phyloP scores from a whole-genome alignment of 2,797 vertebrate genomes.

The Percopsis omiscomaycus region DNA sequence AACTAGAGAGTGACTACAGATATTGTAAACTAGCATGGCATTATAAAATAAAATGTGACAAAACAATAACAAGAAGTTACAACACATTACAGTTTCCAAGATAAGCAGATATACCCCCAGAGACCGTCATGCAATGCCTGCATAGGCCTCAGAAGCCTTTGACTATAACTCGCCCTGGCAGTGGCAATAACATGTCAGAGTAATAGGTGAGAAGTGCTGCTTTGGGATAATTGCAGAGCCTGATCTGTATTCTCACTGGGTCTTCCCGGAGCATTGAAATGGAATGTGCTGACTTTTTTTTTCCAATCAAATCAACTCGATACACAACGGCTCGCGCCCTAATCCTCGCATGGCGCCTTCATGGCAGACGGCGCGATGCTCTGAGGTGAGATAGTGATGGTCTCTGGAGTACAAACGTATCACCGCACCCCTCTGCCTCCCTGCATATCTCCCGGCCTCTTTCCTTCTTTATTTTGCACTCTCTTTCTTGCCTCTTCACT shows the following conservation, averaged over 20 bases:
- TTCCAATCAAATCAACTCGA: constrained; percentile 42
- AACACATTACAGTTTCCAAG: background rate
- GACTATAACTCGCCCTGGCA: constrained; percentile 15
- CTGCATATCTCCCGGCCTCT: background rate
- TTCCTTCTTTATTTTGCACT: background rate
- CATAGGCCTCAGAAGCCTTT: constrained; percentile 19
- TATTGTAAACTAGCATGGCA: background rate
- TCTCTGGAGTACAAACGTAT: constrained; percentile 7
- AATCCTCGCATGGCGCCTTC: constrained; percentile 27
- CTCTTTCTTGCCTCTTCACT: background rate
- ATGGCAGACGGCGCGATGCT: constrained; percentile 7
- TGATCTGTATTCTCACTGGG: constrained; percentile 30
- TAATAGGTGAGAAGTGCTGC: constrained; percentile 9
- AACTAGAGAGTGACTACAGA: too few relatives aligned
- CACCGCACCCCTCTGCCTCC: background rate
- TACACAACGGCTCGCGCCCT: constrained; percentile 25
- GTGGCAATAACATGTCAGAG: constrained; percentile 8
- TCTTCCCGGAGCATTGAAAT: constrained; percentile 8
- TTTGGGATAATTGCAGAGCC: constrained; percentile 23
- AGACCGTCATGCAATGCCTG: constrained; percentile 9
- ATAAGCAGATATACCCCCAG: background rate
- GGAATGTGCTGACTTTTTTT: constrained; percentile 31
- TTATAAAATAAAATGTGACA: constrained; percentile 1
- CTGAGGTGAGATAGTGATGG: constrained; percentile 7
- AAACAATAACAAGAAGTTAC: constrained; percentile 10